phyloP scores from a whole-genome alignment of 53 echinoderm and acorn worm genomes.

The Temnopleurus reevesii region DNA sequence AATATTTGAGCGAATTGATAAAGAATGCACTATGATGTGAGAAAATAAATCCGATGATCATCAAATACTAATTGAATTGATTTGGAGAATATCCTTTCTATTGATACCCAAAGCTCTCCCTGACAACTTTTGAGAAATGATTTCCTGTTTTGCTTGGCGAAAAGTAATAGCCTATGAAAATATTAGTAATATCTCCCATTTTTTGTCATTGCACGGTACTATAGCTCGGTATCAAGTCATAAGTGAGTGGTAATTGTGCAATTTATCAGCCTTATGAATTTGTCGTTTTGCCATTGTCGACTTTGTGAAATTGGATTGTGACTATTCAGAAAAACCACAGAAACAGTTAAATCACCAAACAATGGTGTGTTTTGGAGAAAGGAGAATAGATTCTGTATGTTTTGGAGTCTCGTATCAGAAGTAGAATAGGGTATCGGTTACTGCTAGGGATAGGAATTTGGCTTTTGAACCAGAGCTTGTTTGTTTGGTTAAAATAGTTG shows the following conservation, averaged over 20 bases:
- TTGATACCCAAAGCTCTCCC: conserved; percentile 11
- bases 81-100: neutral
- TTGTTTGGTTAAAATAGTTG: conserved; percentile 16
- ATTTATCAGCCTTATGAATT: conserved; percentile 14
- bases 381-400: neutral
- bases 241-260: conserved; percentile 28
- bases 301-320: conserved; percentile 30
- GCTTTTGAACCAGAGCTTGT: neutral
- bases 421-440: neutral
- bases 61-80: conserved; percentile 23
- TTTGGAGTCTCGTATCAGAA: neutral
- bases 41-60: neutral
- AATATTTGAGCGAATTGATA: neutral
- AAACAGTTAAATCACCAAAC: neutral
- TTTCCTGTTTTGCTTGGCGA: neutral
- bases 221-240: neutral
- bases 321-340: conserved; percentile 12
- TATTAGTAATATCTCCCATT: conserved; percentile 17
- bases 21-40: neutral
- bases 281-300: conserved; percentile 1
- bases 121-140: conserved; percentile 37
- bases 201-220: conserved; percentile 3
- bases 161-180: neutral
- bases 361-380: neutral
- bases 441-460: neutral